A percentile compares a stretch with the other conserved stretches of the same genome.
These are phyloP conservation scores for Bilobella aurantiaca DNA, from an alignment of 1,140 invertebrate species.

Conservation along the genomic window DNA sequence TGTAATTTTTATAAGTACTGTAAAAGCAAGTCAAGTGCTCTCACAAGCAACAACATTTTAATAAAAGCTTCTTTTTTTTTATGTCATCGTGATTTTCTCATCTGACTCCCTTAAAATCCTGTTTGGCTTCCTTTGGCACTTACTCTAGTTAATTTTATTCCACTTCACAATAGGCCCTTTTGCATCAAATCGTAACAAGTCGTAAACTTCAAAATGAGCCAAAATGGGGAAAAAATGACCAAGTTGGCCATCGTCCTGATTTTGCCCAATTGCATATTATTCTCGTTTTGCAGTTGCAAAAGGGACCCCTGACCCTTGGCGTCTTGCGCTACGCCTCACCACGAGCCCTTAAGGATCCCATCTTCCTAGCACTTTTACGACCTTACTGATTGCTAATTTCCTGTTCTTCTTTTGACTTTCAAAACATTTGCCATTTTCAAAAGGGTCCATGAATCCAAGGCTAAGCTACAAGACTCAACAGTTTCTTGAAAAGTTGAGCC, in stretches of 20 bases:
- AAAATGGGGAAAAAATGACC: not conserved
- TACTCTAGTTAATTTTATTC: not conserved
- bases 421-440: conserved; percentile 1
- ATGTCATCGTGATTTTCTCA: not conserved
- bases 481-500: too few relatives aligned
- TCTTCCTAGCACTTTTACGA: not conserved
- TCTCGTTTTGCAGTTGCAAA: not conserved
- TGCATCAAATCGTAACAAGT: not conserved
- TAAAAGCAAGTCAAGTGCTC: not conserved
- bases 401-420: not conserved
- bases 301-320: not conserved
- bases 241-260: not conserved
- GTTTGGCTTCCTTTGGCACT: not conserved
- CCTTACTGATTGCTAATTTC: not conserved
- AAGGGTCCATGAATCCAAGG: too few relatives aligned
- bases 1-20: not conserved
- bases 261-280: not conserved
- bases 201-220: not conserved
- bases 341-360: too few relatives aligned
- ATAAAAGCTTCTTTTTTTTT: not conserved
- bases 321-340: not conserved
- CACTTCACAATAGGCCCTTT: not conserved
- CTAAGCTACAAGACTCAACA: too few relatives aligned
- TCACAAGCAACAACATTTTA: not conserved
- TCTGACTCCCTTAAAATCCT: not conserved